phyloP scores from a whole-genome alignment of 2,888 invertebrate species.

The Monochamus alternatus region DNA sequence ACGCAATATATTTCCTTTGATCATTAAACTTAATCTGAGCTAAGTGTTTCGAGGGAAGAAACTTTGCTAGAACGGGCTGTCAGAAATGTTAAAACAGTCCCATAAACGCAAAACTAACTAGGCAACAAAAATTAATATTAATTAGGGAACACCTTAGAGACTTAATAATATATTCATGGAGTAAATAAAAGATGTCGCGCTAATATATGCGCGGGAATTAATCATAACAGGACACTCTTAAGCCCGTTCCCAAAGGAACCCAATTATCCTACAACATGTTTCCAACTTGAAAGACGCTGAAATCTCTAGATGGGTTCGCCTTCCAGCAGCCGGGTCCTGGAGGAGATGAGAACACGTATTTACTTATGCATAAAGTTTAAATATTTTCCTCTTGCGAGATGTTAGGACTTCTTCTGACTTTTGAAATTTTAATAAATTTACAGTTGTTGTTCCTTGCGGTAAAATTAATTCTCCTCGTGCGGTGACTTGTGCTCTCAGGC shows the following conservation, averaged over 20 bases:
- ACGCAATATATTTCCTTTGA: neutral
- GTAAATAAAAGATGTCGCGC: conserved; percentile 48
- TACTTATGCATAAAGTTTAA: conserved; percentile 61
- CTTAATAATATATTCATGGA: conserved; percentile 42
- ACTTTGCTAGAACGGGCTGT: neutral
- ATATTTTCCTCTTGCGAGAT: conserved; percentile 58
- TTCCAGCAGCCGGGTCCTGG: conserved; percentile 42
- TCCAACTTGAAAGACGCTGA: conserved; percentile 28
- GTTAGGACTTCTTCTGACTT: conserved; percentile 53
- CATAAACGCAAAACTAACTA: neutral
- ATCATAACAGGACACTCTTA: conserved; percentile 48
- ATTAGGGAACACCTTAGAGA: conserved; percentile 45
- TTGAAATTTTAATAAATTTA: conserved; percentile 56
- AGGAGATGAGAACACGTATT: conserved; percentile 47
- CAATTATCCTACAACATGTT: conserved; percentile 44
- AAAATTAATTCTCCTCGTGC: conserved; percentile 14
- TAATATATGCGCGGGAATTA: conserved; percentile 47
- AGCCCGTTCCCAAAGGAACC: conserved; percentile 40
- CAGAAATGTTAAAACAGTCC: neutral
- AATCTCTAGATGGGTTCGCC: conserved; percentile 25
- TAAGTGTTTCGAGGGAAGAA: neutral
- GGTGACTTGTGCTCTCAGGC: conserved; percentile 17
- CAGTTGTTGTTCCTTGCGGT: conserved; percentile 38
- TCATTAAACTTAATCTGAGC: neutral
- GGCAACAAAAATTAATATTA: conserved; percentile 44